Base-by-base conservation (phyloP, 2,888 invertebrate genomes). In the Ceriagrion tenellum region DNA sequence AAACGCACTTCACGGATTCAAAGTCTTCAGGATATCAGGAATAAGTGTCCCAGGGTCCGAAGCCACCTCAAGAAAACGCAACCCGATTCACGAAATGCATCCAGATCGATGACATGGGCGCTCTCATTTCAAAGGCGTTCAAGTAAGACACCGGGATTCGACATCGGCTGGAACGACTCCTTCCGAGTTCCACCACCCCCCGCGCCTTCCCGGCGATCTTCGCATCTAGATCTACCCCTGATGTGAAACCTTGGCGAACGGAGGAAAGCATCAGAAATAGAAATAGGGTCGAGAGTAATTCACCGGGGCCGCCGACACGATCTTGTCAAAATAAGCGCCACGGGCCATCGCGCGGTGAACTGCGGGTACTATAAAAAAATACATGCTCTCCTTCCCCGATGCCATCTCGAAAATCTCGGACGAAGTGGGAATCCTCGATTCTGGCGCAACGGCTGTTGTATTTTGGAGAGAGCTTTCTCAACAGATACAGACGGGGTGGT, bases 181-280 rank as follows among this genome's bases (percentile, higher is more conserved):
- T 35, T 81, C 81, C 81, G 30, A 81, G 81, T 81, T 81, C 8
- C 30, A n/a, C 16, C 16, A 56, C 18, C 59, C 59, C 13, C 1
- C 35, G 30, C 18, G 30, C 81, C 16, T 69, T 69, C 10, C 69
- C n/a, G 23, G 69, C 30, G 18, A 35, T 81, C 30, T 35, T 81
- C 0, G 6, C 18, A 81, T 81, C 81, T 30, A 81, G 81, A 81
- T 81, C 81, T 81, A 81, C 8, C 81, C 35, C 35, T 35, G 81
- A 81, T 30, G 81, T 81, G 30, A 81, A 81, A 18, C 81, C 81
- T 81, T 81, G 35, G n/a, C 89, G 89, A n/a, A n/a, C 55, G 89
- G 89, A 47, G 55, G 55, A 89, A 89, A n/a, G 55, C 47, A 55
- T 89, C 55, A 89, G n/a, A 89, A 89, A 89, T 89, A 89, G 89